phyloP scores from a whole-genome alignment of 2,113 vertebrate genomes.

The Grantiella picta region DNA sequence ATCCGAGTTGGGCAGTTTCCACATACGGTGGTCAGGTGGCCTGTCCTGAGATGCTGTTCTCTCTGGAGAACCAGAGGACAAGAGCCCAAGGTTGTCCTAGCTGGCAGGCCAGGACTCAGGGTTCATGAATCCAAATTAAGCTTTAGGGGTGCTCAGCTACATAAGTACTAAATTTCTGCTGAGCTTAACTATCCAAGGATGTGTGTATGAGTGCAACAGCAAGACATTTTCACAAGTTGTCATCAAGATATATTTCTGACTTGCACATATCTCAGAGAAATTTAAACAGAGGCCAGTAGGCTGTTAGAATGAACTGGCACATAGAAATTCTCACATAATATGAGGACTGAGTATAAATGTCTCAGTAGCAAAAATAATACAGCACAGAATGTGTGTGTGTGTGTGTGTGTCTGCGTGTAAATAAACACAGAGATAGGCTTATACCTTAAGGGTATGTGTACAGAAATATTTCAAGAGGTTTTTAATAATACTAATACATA shows the following conservation, averaged over 20 bases:
- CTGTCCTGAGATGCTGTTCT: background rate
- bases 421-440: background rate
- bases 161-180: background rate
- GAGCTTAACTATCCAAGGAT: background rate
- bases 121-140: background rate
- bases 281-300: background rate
- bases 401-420: background rate
- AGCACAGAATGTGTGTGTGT: background rate
- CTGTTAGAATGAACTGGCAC: background rate
- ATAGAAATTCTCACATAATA: background rate
- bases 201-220: background rate
- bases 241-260: background rate
- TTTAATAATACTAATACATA: background rate
- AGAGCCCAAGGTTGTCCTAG: background rate
- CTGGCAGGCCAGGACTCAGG: background rate
- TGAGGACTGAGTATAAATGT: background rate
- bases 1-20: background rate
- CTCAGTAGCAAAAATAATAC: background rate
- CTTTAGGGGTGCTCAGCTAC: background rate
- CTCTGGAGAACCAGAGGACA: background rate
- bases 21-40: background rate
- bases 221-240: background rate
- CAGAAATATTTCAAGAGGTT: slow-evolving; percentile 19
- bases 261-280: background rate
- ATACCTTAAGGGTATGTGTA: background rate